Base-by-base conservation (phyloP, 2,888 invertebrate genomes). In the Proisotoma minuta region DNA sequence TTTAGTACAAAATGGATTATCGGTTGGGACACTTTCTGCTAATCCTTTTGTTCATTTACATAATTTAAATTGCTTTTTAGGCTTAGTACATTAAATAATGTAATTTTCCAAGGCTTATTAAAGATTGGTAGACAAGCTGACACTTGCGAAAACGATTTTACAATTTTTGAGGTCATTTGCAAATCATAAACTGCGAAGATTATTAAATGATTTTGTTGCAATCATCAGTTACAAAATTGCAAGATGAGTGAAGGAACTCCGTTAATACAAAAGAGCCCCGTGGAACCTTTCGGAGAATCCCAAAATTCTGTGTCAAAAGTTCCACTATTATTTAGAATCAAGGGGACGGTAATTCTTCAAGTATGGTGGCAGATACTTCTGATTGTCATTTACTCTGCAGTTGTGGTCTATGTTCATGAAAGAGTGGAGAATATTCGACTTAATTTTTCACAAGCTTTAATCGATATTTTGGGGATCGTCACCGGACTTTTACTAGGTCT, bases 401-500 rank as follows among this genome's bases (percentile, higher is more conserved):
- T 26, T 1, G 23, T 67, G 15, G 60, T 64, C 2, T 48, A 15
- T 15, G 23, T 58, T 3, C 59, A 60, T 26, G 59, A 61, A 29
- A 43, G 50, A 48, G 62, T 67, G 10, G 57, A 57, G 12, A 57
- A 34, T 3, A 18, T 53, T 4, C 26, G 53, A 39, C 56, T 66
- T 24, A 61, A 57, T 20, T 63, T 66, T 52, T 62, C 67, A 3
- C 63, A 63, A 48, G 59, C 69, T 1, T 57, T 72, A 1, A 66
- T 72, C 23, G 70, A 70, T 5, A 62, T 72, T 2, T 54, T 72
- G 29, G 70, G 69, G 24, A 68, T 69, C 47, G 72, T 68, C 8
- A 72, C 69, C 1, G 72, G 70, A 2, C 49, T 72, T 3, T 63
- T 72, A 2, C 59, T 72, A 2, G n/a, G 71, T 71, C 12, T 71